Evolutionary conservation across 2,797 vertebrate genomes (phyloP), one percentile per base, ranked within the genome.

Genomic region (Fistularia commersonii): DNA sequence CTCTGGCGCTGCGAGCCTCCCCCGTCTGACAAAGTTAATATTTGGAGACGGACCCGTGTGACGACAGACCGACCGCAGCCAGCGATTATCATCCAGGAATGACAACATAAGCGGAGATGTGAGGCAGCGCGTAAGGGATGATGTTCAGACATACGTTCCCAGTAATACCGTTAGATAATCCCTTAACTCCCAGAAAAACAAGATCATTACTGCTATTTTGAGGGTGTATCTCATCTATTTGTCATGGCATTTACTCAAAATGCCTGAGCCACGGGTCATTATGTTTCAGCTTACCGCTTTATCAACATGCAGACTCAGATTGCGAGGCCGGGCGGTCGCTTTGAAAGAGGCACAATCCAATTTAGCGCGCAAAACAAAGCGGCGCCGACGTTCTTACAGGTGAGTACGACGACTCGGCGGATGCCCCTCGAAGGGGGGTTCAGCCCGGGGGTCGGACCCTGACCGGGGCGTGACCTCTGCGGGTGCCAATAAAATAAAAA

Each of bases 111-210:
- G 23, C 23, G 61, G 37, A 47, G 44, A 62, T 8, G 14, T 32
- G 44, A 61, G 57, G 61, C 74, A 47, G 62, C 13, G 35, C 49
- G 47, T 43, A 51, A 3, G 38, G 63, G 69, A 66, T 76, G 78
- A 77, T 61, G 69, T 54, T 68, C 53, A 73, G 76, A 85, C 87
- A 86, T 85, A 87, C 89, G 83, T 85, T 90, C 86, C 75, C 59
- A 57, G 76, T 84, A 87, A 87, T 76, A 57, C 83, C 72, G 71
- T 77, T 82, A 79, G 73, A 86, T 88, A 89, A 87, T 86, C 85
- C 77, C 71, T 79, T 84, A 88, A 88, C 72, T 81, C 81, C 61
- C 72, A 23, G 48, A 74, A 86, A 87, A 88, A 87, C 78, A 86
- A 81, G 63, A 86, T 85, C 80, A 82, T 86, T 83, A 84, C 74